Conservation (phyloP, 2,113 vertebrate genomes). For the Platichthys flesus region DNA sequence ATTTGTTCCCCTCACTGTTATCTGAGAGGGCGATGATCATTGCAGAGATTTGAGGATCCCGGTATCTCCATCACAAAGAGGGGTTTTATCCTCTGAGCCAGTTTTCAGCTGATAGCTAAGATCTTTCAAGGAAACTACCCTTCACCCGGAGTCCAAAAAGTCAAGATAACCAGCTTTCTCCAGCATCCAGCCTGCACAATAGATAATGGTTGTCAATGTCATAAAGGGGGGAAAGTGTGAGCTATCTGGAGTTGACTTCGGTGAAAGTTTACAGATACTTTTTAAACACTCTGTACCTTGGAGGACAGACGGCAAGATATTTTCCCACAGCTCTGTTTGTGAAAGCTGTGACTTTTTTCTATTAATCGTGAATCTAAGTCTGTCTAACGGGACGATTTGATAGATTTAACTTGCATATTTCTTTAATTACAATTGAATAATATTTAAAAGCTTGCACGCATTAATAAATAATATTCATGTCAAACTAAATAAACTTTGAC, state of each 20-base stretch:
- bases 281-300: not conserved
- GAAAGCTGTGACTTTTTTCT: too few species aligned
- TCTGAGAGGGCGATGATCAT: not conserved
- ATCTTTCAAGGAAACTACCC: conserved; percentile 11
- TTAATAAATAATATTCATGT: not conserved
- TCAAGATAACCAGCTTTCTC: conserved; percentile 13
- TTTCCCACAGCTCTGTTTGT: not conserved
- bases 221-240: conserved; percentile 42
- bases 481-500: not conserved
- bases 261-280: not conserved
- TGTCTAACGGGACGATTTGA: not conserved
- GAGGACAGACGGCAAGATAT: not conserved
- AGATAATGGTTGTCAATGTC: conserved; percentile 42
- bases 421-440: not conserved
- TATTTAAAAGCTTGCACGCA: not conserved
- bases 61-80: conserved; percentile 5
- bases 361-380: not conserved
- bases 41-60: conserved; percentile 3
- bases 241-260: conserved; percentile 34
- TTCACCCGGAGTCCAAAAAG: conserved; percentile 44
- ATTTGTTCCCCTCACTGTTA: too few species aligned
- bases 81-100: conserved; percentile 2
- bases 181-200: not conserved
- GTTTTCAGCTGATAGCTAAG: conserved; percentile 26
- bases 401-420: too few species aligned